A percentile compares a stretch with the other conserved stretches of the same genome.
phyloP scores from a whole-genome alignment of 1,140 invertebrate species.

The Gryllus bimaculatus region DNA sequence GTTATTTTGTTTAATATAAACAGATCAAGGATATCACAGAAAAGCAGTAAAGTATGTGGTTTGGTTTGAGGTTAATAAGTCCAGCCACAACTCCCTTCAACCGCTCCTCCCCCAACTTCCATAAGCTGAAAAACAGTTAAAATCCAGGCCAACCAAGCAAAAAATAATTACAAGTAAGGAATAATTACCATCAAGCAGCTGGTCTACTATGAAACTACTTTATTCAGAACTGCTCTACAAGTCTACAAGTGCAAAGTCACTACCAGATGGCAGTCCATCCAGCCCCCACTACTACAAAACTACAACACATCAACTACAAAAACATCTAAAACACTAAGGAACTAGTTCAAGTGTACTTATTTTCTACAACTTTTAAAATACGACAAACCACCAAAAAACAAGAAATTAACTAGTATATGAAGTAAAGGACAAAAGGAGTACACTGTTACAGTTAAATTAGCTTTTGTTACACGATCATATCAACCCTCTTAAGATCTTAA shows the following conservation, averaged over 20 bases:
- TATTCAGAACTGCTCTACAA: slow-evolving; percentile 26
- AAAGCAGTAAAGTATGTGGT: slow-evolving; percentile 14
- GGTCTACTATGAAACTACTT: slow-evolving; percentile 27
- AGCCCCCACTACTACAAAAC: slow-evolving; percentile 22
- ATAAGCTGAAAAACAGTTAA: slow-evolving; percentile 23
- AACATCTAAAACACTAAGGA: slow-evolving; percentile 25
- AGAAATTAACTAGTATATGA: slow-evolving; percentile 23
- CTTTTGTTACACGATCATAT: slow-evolving; percentile 17
- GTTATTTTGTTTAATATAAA: not conserved
- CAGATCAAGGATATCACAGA: slow-evolving; percentile 18
- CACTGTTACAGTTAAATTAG: slow-evolving; percentile 19
- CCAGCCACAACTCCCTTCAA: slow-evolving; percentile 17
- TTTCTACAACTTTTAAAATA: slow-evolving; percentile 22
- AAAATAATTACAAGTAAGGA: slow-evolving; percentile 21
- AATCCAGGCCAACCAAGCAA: slow-evolving; percentile 24
- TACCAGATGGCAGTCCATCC: slow-evolving; percentile 25
- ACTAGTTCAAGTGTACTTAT: slow-evolving; percentile 25
- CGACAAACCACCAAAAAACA: slow-evolving; percentile 26
- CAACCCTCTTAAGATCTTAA: slow-evolving; percentile 22
- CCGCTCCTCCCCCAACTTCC: slow-evolving; percentile 14
- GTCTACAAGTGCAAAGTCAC: slow-evolving; percentile 25
- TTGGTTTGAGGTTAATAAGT: slow-evolving; percentile 10
- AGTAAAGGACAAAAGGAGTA: slow-evolving; percentile 19
- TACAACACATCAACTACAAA: slow-evolving; percentile 25
- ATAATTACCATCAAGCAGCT: slow-evolving; percentile 23